These are phyloP conservation scores for Mormoops blainvillei DNA, from an alignment of 2,113 vertebrate species.

Conservation along the genomic window DNA sequence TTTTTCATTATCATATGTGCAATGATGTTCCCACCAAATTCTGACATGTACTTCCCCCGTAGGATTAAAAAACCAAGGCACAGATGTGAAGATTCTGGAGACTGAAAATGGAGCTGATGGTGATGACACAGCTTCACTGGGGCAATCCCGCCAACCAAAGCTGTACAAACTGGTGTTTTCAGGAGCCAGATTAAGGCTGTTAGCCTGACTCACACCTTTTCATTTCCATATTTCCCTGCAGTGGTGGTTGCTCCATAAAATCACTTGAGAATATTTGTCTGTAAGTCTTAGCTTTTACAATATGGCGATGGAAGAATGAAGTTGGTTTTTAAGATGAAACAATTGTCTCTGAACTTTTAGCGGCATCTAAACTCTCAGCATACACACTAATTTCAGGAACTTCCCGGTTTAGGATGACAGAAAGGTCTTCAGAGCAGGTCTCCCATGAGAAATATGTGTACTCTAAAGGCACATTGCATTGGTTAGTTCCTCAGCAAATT, in stretches of 20 bases:
- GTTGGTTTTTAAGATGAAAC: not conserved
- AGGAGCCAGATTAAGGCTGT: not conserved
- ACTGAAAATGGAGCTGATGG: not conserved
- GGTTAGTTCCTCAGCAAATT: not conserved
- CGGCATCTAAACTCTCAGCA: not conserved
- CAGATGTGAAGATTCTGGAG: not conserved
- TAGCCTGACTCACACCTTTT: not conserved
- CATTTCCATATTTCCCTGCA: not conserved
- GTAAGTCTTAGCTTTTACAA: not conserved
- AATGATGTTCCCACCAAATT: not conserved
- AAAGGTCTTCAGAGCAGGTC: not conserved
- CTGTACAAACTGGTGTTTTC: not conserved
- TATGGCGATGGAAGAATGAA: not conserved
- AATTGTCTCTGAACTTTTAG: not conserved
- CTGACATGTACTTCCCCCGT: not conserved
- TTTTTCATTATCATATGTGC: not conserved
- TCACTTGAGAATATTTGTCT: not conserved
- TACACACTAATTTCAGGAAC: not conserved
- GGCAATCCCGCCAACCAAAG: not conserved
- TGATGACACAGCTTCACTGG: not conserved
- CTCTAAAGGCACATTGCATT: not conserved
- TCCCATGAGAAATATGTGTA: not conserved
- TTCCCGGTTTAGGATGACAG: not conserved
- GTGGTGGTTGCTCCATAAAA: not conserved
- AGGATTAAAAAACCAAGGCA: not conserved